Percentiles rank a stretch among this genome's conserved stretches.
Evolutionary conservation across 2,797 vertebrate genomes (phyloP).

Genomic region (Spatula clypeata): DNA sequence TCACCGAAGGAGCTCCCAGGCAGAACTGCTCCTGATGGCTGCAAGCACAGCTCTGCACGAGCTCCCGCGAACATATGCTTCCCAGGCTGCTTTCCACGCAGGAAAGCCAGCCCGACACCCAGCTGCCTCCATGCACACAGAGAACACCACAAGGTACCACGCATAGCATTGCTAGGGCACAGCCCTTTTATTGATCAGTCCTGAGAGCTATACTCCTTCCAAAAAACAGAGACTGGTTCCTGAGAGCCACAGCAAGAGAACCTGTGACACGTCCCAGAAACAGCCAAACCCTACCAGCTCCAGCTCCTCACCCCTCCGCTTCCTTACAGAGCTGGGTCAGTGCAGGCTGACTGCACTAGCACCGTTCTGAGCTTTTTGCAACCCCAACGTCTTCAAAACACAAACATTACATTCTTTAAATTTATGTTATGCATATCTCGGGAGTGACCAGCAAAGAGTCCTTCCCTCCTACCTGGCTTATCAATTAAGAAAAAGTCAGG

Average conservation of each 20-base stretch:
- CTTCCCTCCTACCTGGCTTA: not conserved
- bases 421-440: accelerated
- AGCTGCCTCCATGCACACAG: not conserved
- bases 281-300: not conserved
- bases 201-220: not conserved
- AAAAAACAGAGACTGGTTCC: not conserved
- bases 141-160: not conserved
- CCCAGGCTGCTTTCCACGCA: not conserved
- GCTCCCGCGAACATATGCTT: not conserved
- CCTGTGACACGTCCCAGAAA: not conserved
- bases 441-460: not conserved
- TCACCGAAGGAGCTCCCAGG: not conserved
- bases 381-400: not conserved
- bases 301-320: not conserved
- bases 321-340: no score
- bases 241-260: not conserved
- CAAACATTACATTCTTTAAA: not conserved
- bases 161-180: not conserved
- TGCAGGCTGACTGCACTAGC: not conserved
- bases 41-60: not conserved
- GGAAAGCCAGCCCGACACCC: not conserved
- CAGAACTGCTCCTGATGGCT: not conserved
- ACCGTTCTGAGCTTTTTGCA: not conserved
- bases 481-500: not conserved
- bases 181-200: not conserved